Evolutionary conservation across 2,797 vertebrate genomes (phyloP).

Genomic region (Spinibarbus caldwelli): DNA sequence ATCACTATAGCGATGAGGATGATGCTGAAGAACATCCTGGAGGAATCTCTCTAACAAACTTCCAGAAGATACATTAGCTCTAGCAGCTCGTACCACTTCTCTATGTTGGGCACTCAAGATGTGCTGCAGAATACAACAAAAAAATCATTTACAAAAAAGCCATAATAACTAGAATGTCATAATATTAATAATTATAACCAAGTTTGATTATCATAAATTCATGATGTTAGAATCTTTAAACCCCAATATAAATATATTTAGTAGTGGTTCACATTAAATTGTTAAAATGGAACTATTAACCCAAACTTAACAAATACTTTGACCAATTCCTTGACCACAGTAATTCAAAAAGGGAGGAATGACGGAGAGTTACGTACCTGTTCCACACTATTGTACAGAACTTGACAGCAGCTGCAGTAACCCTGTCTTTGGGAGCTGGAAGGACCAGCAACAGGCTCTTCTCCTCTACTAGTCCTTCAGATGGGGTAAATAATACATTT

Average conservation of each 20-base stretch:
- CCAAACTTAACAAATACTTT: background rate
- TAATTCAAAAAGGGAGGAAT: background rate
- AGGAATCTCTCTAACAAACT: constrained; percentile 92
- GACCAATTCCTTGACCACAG: background rate
- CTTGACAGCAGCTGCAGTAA: constrained; percentile 91
- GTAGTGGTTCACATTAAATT: background rate
- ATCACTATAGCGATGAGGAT: constrained; percentile 85
- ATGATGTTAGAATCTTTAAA: background rate
- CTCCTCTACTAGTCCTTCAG: constrained; percentile 72
- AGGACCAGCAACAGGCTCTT: constrained; percentile 69
- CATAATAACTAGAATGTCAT: background rate
- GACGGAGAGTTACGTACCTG: constrained; percentile 78
- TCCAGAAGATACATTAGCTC: constrained; percentile 67
- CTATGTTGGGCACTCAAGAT: constrained; percentile 86
- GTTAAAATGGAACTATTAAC: background rate
- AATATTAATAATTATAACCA: background rate
- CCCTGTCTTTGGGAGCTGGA: constrained; percentile 82
- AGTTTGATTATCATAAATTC: background rate
- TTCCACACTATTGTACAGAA: constrained; percentile 86
- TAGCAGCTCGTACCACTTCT: constrained; percentile 77
- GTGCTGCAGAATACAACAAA: constrained; percentile 81
- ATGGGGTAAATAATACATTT: constrained; percentile 30
- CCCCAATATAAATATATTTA: too few relatives aligned
- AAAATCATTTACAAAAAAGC: background rate
- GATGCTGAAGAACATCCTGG: constrained; percentile 88